phyloP scores from a whole-genome alignment of 2,797 vertebrate species.

The Pangasius larnaudii region DNA sequence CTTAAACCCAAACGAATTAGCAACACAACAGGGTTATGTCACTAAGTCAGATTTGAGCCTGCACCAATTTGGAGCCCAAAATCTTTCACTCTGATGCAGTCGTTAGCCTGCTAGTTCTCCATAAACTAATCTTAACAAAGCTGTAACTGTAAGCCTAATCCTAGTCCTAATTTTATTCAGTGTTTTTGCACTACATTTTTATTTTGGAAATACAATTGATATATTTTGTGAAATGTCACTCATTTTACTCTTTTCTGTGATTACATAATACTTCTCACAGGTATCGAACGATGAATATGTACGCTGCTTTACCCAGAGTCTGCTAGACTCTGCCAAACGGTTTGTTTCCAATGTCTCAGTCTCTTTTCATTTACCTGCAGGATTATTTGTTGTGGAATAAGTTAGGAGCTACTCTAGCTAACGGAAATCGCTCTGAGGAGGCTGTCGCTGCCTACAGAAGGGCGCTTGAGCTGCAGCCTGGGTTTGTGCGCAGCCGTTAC shows the following conservation, averaged over 20 bases:
- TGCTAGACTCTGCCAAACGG: neutral
- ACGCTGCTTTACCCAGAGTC: neutral
- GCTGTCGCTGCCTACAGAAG: constrained; percentile 93
- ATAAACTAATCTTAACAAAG: neutral
- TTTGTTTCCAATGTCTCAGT: neutral
- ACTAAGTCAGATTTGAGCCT: neutral
- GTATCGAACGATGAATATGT: neutral
- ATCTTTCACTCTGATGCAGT: neutral
- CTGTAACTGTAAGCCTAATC: neutral
- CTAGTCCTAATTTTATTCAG: neutral
- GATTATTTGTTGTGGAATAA: constrained; percentile 98
- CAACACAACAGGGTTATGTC: neutral
- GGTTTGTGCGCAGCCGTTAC: constrained; percentile 95
- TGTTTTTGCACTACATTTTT: neutral
- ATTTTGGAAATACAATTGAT: neutral
- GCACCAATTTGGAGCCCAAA: neutral
- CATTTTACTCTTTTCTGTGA: neutral
- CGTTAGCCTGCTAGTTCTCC: neutral
- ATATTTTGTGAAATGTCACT: neutral
- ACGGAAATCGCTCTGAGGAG: constrained; percentile 94
- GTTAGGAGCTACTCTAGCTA: constrained; percentile 93
- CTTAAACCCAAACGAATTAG: neutral
- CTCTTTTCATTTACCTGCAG: constrained; percentile 65
- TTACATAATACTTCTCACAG: neutral
- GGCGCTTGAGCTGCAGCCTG: constrained; percentile 93